Base-by-base conservation (phyloP, 2,113 vertebrate genomes). In the Onychostruthus taczanowskii region DNA sequence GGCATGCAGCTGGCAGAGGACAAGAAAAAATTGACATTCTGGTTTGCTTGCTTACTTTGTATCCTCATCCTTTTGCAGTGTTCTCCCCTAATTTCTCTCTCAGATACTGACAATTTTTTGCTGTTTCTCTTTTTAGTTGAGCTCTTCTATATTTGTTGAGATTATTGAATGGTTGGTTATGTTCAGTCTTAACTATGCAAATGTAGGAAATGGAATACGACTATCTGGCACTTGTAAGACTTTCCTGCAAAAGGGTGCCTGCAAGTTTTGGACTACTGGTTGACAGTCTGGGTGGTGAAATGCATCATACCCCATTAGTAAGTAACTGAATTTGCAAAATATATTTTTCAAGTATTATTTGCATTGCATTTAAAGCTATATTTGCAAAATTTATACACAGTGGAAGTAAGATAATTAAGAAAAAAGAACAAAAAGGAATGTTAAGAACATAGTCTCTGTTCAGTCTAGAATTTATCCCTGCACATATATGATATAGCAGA, bases 21-120 rank as follows among this genome's bases (percentile, higher is more conserved):
- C 53, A 13, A 39, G 53, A 30, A 88, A 80, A 75, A 53, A 44
- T 0, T 72, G 17, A 58, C 26, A 68, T 87, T 76, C 33, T 73
- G 18, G 6, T 72, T 93, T 87, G 26, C 64, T 80, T 64, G 4
- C 68, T 88, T 66, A 41, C 3, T 89, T 91, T 74, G 5, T 47
- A 24, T 41, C 6, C 9, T 2, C 10, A 2, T 4, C 4, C 5
- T 1, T 23, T 43, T 11, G 2, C 19, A 13, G 6, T 16, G 16
- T 18, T 82, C 13, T 82, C 21, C 27, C 11, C 8, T 49, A 18
- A 33, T 69, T 78, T 89, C 27, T 50, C 12, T 16, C 22, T 70
- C 33, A 63, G 44, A 44, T 15, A 33, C 5, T 43, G 37, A 58
- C 0, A 33, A 63, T 83, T 77, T 50, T 35, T 62, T 70, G 27